Conservation (phyloP, 1,140 invertebrate genomes). For the Potamilus streckersoni region DNA sequence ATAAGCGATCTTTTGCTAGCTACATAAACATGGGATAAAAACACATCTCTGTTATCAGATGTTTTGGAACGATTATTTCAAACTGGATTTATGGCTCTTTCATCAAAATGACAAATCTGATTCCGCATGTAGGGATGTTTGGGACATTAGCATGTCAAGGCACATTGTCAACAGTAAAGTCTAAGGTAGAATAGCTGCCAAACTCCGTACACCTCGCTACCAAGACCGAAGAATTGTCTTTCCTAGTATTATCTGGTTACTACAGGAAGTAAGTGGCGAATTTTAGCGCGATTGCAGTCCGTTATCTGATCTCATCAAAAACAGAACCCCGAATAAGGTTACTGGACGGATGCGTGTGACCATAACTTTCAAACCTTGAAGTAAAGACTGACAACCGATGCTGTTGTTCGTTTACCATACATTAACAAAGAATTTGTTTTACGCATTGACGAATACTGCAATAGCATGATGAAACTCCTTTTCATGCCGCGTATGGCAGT, state of each 20-base stretch:
- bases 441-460: conserved; percentile 46
- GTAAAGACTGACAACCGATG: conserved; percentile 2
- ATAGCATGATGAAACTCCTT: conserved; percentile 22
- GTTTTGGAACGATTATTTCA: conserved; percentile 20
- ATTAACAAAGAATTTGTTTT: conserved; percentile 32
- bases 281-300: too few species aligned
- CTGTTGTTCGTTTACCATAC: conserved; percentile 23
- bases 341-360: too few species aligned
- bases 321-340: too few species aligned
- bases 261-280: too few species aligned
- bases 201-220: conserved; percentile 26
- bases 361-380: too few species aligned
- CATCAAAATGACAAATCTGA: neutral
- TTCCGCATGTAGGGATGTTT: conserved; percentile 40
- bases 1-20: conserved; percentile 1
- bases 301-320: too few species aligned
- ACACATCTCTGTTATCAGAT: conserved; percentile 14
- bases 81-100: neutral
- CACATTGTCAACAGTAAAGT: conserved; percentile 7
- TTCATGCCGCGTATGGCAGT: too few species aligned
- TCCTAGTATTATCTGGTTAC: too few species aligned
- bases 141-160: conserved; percentile 21
- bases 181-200: conserved; percentile 7
- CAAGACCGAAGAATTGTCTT: conserved; percentile 15
- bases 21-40: neutral